Percentiles rank a stretch among this genome's conserved stretches.
Evolutionary conservation across 2,888 invertebrate genomes (phyloP).

Genomic region (Pyrocoelia pectoralis): DNA sequence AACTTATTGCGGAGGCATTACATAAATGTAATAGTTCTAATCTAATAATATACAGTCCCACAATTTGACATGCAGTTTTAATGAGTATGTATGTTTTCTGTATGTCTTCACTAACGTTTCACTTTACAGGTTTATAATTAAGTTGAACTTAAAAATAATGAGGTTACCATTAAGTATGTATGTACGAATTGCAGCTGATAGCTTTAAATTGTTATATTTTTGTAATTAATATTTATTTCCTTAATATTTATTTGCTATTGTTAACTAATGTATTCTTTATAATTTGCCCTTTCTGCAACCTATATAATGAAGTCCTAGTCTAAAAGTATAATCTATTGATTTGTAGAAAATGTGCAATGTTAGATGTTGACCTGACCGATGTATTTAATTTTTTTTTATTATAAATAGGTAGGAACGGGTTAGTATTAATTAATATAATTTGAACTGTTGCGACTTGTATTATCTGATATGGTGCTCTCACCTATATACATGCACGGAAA

Average conservation of each 20-base stretch:
- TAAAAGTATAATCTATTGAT: neutral
- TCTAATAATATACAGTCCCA: too few species aligned
- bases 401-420: neutral
- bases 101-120: too few species aligned
- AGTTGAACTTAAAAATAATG: conserved; percentile 10
- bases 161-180: conserved; percentile 30
- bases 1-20: too few species aligned
- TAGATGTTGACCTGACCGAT: neutral
- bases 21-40: too few species aligned
- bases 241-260: conserved; percentile 1
- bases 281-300: neutral
- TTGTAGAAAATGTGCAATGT: neutral
- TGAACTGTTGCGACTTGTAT: neutral
- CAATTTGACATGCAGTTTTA: too few species aligned
- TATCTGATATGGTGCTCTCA: neutral
- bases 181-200: conserved; percentile 34
- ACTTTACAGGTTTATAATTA: too few species aligned
- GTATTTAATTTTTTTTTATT: neutral
- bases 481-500: conserved; percentile 16
- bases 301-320: neutral
- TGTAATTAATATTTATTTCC: conserved; percentile 7
- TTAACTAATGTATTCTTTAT: neutral
- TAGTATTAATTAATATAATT: neutral
- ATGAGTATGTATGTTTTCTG: too few species aligned
- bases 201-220: conserved; percentile 37